Conservation (phyloP, 2,797 vertebrate genomes). For the Peromyscus nudipes region DNA sequence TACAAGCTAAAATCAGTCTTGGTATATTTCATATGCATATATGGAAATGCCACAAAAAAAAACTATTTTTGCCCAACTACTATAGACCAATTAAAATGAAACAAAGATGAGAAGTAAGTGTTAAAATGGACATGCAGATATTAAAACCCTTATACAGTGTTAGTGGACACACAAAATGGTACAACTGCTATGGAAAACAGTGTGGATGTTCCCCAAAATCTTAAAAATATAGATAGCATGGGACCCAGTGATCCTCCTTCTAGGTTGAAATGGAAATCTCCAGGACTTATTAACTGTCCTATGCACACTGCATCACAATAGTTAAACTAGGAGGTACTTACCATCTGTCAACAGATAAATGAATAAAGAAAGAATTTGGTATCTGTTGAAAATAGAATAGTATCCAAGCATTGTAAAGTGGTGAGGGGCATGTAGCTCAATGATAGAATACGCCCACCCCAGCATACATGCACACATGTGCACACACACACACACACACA, state of each 20-base stretch:
- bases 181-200: neutral
- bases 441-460: neutral
- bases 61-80: neutral
- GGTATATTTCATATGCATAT: neutral
- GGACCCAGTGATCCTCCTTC: neutral
- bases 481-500: neutral
- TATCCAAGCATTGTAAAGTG: neutral
- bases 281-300: neutral
- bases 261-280: neutral
- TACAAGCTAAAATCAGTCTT: neutral
- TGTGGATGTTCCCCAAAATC: too few species aligned
- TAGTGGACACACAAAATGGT: neutral
- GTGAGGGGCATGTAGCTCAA: neutral
- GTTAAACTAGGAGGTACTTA: neutral
- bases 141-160: neutral
- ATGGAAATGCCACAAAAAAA: neutral
- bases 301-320: neutral
- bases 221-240: neutral
- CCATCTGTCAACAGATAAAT: neutral
- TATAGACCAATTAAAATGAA: neutral
- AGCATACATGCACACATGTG: neutral
- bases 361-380: neutral
- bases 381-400: neutral
- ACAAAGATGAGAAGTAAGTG: too few species aligned
- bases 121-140: neutral